A percentile compares a stretch with the other conserved stretches of the same genome.
Evolutionary conservation across 2,888 invertebrate species (phyloP).

Genomic region (Leptopilina syphax): DNA sequence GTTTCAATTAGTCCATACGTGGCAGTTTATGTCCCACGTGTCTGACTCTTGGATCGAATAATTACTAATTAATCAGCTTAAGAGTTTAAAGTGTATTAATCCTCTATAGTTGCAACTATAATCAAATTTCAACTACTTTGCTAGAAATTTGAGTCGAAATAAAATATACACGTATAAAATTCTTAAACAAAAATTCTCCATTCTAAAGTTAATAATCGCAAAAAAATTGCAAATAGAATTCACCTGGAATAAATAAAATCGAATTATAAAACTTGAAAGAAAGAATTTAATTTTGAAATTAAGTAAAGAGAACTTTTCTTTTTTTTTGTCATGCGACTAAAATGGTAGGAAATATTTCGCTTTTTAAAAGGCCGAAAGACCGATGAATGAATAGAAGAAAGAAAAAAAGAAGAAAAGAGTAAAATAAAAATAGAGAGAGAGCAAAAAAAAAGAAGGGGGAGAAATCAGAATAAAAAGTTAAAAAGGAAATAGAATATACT

Average conservation of each 20-base stretch:
- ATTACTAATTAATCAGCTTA: conserved; percentile 37
- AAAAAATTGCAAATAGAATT: no score
- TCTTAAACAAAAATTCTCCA: neutral
- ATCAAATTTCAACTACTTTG: neutral
- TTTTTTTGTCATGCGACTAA: no score
- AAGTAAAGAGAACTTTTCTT: no score
- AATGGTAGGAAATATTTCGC: no score
- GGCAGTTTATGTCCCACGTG: conserved; percentile 12
- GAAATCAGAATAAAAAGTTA: neutral
- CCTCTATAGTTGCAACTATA: neutral
- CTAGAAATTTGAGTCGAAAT: conserved; percentile 2
- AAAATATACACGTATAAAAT: neutral
- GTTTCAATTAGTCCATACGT: conserved; percentile 14
- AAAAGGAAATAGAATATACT: neutral
- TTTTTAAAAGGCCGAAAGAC: no score
- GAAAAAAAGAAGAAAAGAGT: neutral
- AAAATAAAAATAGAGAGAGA: neutral
- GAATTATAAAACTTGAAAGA: no score
- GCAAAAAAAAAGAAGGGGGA: neutral
- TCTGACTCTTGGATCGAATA: conserved; percentile 26
- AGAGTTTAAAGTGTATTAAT: conserved; percentile 10
- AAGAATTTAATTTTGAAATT: no score
- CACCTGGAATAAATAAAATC: no score
- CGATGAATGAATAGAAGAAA: neutral
- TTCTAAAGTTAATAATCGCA: neutral